Base-by-base conservation (phyloP, 2,888 invertebrate genomes). In the Thysanoteuthis rhombus region DNA sequence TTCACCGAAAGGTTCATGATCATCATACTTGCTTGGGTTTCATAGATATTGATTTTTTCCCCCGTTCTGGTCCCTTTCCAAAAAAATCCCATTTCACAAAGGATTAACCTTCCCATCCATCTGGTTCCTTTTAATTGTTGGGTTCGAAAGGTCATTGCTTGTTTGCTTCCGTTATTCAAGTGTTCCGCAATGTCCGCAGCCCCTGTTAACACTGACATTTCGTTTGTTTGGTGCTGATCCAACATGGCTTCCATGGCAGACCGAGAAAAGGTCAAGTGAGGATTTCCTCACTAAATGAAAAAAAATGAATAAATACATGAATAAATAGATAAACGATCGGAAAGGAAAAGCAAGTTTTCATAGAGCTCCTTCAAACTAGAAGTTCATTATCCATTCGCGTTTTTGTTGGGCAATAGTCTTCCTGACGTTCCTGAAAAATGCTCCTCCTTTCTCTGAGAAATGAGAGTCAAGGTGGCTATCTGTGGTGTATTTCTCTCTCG, bases 181-280 rank as follows among this genome's bases (percentile, higher is more conserved):
- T 32, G 75, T n/a, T n/a, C n/a, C n/a, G 10, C n/a, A 75, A 75
- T 75, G 75, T 75, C 75, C n/a, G 75, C 16, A 75, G 75, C 32
- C 75, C n/a, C n/a, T 75, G 75, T 75, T 75, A 75, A 75, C n/a
- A 75, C 75, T 75, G 75, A 75, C 75, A 75, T 75, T 75, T 75
- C n/a, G 16, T n/a, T 75, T 32, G 75, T 75, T 75, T 75, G 75
- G 75, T 32, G 75, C 75, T n/a, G 12, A n/a, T 75, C 75, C 32
- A 75, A 75, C 75, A 75, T 75, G 75, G 75, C n/a, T n/a, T 32
- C 75, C n/a, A 10, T n/a, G 32, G 5, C n/a, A 16, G 16, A 8
- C n/a, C 10, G n/a, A 10, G n/a, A n/a, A 75, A 75, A 75, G n/a
- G 75, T 32, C 32, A 75, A 75, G 75, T 52, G 52, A 25, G 6